A percentile compares a stretch with the other conserved stretches of the same genome.
Evolutionary conservation across 2,888 invertebrate genomes (phyloP).

Genomic region (Hylaea fasciaria): DNA sequence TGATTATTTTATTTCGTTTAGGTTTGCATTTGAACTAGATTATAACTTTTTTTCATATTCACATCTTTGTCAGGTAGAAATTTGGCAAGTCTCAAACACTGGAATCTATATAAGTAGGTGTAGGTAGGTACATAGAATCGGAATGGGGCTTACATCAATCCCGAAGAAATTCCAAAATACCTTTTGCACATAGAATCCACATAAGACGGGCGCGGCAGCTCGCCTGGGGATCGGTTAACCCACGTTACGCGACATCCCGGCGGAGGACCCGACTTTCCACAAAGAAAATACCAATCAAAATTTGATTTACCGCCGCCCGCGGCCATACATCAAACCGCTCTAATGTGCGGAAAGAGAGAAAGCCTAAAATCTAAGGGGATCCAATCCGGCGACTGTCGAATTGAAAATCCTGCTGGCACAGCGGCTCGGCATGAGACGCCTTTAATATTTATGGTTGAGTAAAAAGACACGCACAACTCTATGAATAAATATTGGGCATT

Average conservation of each 20-base stretch:
- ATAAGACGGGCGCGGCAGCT: conserved; percentile 61
- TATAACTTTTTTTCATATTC: no score
- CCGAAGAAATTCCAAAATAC: conserved; percentile 63
- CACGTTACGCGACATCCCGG: conserved; percentile 71
- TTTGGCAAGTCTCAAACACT: no score
- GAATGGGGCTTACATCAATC: conserved; percentile 56
- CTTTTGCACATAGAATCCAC: conserved; percentile 58
- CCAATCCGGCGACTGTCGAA: conserved; percentile 74
- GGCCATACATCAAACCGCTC: conserved; percentile 80
- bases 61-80: no score
- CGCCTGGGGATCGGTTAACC: conserved; percentile 82
- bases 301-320: conserved; percentile 84
- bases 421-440: conserved; percentile 51
- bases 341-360: conserved; percentile 79
- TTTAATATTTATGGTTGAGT: conserved; percentile 80
- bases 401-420: conserved; percentile 76
- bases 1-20: no score
- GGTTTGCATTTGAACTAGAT: no score
- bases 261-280: conserved; percentile 79
- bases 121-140: conserved; percentile 30
- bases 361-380: conserved; percentile 80
- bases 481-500: conserved; percentile 71
- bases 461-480: conserved; percentile 69
- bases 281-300: conserved; percentile 85
- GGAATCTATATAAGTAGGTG: not conserved